Conservation (phyloP, 2,797 vertebrate genomes). For the Liparis tanakae region DNA sequence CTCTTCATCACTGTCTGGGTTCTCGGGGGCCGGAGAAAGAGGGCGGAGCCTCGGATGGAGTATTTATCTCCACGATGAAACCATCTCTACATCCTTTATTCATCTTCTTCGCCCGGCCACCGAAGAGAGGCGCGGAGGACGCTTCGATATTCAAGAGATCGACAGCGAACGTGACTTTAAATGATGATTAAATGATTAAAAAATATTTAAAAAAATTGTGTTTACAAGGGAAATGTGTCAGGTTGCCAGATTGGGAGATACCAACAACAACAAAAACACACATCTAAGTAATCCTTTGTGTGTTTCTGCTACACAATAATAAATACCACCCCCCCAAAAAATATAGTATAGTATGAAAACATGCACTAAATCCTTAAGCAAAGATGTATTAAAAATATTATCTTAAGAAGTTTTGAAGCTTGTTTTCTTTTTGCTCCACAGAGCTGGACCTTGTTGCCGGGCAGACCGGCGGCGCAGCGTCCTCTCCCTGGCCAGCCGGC, state of each 20-base stretch:
- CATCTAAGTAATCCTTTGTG: background rate
- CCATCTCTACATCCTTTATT: background rate
- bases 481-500: background rate
- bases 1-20: constrained; percentile 65
- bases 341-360: background rate
- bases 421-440: background rate
- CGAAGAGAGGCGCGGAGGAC: background rate
- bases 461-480: background rate
- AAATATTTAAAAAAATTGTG: no score
- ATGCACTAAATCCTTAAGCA: background rate
- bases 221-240: background rate
- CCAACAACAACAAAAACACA: background rate
- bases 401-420: background rate
- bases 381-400: background rate
- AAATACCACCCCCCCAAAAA: background rate
- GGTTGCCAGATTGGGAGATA: background rate
- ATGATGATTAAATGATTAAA: no score
- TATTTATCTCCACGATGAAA: constrained; percentile 1
- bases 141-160: background rate
- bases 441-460: background rate
- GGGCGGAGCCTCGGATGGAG: background rate
- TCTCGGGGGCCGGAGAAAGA: background rate
- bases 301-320: background rate
- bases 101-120: background rate
- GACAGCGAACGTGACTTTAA: background rate